phyloP scores from a whole-genome alignment of 2,888 invertebrate genomes.

The Caprella mutica region DNA sequence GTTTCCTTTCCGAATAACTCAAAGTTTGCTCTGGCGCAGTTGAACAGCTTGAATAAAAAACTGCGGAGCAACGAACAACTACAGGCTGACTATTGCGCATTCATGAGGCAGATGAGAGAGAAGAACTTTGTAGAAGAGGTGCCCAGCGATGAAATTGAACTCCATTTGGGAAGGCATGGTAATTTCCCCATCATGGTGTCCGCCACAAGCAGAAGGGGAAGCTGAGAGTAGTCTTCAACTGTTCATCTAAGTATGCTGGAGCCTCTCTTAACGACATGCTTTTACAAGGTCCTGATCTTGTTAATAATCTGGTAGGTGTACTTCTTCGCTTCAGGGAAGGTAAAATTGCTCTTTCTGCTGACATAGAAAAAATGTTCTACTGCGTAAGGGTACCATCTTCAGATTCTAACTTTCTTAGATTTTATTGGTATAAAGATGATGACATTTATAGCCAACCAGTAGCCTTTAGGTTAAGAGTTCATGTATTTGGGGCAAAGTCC shows the following conservation, averaged over 20 bases:
- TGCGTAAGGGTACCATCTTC: constrained; percentile 3
- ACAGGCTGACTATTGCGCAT: background rate
- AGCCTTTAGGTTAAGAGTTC: background rate
- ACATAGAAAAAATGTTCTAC: constrained; percentile 11
- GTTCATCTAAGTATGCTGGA: constrained; percentile 1
- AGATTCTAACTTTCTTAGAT: constrained; percentile 2
- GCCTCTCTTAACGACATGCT: background rate
- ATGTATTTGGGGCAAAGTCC: constrained; percentile 2
- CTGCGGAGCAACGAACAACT: background rate
- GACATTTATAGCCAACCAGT: background rate
- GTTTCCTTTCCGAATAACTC: too few relatives aligned
- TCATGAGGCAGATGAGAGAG: background rate
- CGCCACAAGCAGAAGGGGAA: constrained; percentile 8
- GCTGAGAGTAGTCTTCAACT: constrained; percentile 12
- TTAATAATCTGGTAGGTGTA: background rate
- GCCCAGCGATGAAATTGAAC: background rate
- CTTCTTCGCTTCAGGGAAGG: constrained; percentile 9
- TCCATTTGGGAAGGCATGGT: background rate
- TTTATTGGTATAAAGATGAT: constrained; percentile 1
- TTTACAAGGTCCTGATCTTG: background rate
- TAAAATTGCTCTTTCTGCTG: constrained; percentile 1
- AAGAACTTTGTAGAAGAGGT: background rate
- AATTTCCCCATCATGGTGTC: constrained; percentile 3
- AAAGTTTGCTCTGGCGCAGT: too few relatives aligned
- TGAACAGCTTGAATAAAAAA: too few relatives aligned